Evolutionary conservation across 2,113 vertebrate species (phyloP).

Genomic region (Formicarius rufipectus): DNA sequence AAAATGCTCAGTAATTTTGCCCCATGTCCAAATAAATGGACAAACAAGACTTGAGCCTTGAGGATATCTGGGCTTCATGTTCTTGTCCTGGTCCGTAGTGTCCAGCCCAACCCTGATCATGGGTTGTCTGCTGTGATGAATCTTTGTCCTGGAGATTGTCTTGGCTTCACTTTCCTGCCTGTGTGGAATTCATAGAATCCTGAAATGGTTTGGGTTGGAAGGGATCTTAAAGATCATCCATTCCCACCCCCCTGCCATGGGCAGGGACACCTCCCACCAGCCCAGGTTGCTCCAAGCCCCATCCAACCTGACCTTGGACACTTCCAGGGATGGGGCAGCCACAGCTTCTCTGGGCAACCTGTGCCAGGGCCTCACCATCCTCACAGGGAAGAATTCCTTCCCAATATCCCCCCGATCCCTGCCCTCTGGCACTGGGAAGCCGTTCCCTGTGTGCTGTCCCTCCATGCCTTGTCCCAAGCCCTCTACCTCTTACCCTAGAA

Average conservation of each 20-base stretch:
- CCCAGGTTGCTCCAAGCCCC: too few relatives aligned
- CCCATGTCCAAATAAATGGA: neutral
- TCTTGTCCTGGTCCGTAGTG: neutral
- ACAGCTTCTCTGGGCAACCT: neutral
- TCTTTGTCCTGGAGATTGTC: neutral
- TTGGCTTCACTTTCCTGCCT: neutral
- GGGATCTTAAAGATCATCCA: neutral
- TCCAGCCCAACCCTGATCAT: fast-evolving
- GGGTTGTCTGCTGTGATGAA: neutral
- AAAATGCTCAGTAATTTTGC: neutral
- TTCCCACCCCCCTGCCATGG: fast-evolving
- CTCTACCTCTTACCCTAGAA: neutral
- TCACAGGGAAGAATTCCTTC: fast-evolving
- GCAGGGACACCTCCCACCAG: fast-evolving
- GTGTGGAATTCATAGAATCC: neutral
- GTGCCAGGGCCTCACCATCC: neutral
- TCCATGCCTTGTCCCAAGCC: neutral
- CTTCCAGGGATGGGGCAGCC: neutral
- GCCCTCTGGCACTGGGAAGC: neutral
- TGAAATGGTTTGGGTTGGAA: neutral
- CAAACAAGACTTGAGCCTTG: neutral
- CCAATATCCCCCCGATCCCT: neutral
- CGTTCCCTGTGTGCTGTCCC: neutral
- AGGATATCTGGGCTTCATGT: neutral
- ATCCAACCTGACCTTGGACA: fast-evolving